Evolutionary conservation across 1,140 invertebrate species (phyloP).

Genomic region (Zophobas atratus): DNA sequence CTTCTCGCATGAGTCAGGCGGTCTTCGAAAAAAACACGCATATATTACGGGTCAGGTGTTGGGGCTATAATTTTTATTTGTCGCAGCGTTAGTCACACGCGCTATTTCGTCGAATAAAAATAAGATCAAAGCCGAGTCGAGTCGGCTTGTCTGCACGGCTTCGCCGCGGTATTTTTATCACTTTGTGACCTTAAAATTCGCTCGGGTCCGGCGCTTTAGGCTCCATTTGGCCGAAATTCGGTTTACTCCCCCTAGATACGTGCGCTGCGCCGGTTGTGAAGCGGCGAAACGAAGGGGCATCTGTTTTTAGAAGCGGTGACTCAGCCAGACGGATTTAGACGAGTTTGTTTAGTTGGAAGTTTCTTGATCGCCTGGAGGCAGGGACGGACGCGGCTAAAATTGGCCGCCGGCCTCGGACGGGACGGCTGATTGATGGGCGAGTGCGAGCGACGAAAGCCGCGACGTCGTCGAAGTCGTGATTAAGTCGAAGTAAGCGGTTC

Average conservation of each 20-base stretch:
- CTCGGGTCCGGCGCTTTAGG: constrained; percentile 19
- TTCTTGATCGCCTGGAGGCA: constrained; percentile 36
- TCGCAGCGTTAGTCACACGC: constrained; percentile 31
- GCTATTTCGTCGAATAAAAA: constrained; percentile 7
- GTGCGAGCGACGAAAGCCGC: no score
- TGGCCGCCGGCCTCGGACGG: not conserved
- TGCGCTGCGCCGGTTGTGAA: not conserved
- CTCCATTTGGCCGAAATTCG: constrained; percentile 37
- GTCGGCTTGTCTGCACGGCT: constrained; percentile 26
- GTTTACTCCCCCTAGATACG: constrained; percentile 24
- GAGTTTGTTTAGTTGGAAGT: constrained; percentile 60
- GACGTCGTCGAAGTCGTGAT: no score
- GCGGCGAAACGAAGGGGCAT: constrained; percentile 43
- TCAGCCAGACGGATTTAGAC: constrained; percentile 59
- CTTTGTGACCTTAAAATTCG: constrained; percentile 21
- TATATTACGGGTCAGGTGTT: constrained; percentile 15
- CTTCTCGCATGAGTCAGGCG: constrained; percentile 24
- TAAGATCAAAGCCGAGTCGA: constrained; percentile 40
- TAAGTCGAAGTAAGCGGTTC: no score
- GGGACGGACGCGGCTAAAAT: not conserved
- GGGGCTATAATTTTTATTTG: constrained; percentile 32
- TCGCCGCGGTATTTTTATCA: constrained; percentile 26
- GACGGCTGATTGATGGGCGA: no score
- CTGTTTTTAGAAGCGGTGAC: constrained; percentile 61
- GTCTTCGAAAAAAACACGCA: not conserved